A percentile compares a stretch with the other conserved stretches of the same genome.
Conservation (phyloP, 2,888 invertebrate genomes). For the Podabrus alpinus region DNA sequence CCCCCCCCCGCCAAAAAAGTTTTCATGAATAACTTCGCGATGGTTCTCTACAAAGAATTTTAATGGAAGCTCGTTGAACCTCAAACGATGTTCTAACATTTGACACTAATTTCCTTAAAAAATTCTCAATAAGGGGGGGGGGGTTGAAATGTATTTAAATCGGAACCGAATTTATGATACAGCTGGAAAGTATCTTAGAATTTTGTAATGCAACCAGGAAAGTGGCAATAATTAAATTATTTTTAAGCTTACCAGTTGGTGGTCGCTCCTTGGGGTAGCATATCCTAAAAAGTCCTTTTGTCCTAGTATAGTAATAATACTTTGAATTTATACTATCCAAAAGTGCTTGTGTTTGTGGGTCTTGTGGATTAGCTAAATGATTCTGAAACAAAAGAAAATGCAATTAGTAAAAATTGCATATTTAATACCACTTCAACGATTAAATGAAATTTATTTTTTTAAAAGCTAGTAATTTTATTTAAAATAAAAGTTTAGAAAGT, state of each 20-base stretch:
- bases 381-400: slow-evolving; percentile 62
- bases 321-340: slow-evolving; percentile 81
- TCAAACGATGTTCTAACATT: too few relatives aligned
- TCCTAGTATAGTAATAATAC: slow-evolving; percentile 89
- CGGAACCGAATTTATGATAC: too few relatives aligned
- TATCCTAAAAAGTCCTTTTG: slow-evolving; percentile 90
- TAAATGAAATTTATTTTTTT: background rate
- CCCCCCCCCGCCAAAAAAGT: too few relatives aligned
- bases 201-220: too few relatives aligned
- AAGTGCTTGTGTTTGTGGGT: slow-evolving; percentile 69
- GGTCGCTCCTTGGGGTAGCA: slow-evolving; percentile 94
- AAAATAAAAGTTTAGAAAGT: background rate
- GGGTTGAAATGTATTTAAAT: too few relatives aligned
- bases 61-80: too few relatives aligned
- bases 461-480: background rate
- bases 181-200: too few relatives aligned
- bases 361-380: slow-evolving; percentile 72
- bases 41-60: too few relatives aligned
- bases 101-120: too few relatives aligned
- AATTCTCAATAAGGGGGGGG: too few relatives aligned
- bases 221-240: too few relatives aligned
- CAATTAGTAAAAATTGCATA: background rate
- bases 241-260: slow-evolving; percentile 67
- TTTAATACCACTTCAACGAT: background rate
- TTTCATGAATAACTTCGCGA: too few relatives aligned